Conservation (phyloP, 2,113 vertebrate genomes). For the Lepidothrix coronata region DNA sequence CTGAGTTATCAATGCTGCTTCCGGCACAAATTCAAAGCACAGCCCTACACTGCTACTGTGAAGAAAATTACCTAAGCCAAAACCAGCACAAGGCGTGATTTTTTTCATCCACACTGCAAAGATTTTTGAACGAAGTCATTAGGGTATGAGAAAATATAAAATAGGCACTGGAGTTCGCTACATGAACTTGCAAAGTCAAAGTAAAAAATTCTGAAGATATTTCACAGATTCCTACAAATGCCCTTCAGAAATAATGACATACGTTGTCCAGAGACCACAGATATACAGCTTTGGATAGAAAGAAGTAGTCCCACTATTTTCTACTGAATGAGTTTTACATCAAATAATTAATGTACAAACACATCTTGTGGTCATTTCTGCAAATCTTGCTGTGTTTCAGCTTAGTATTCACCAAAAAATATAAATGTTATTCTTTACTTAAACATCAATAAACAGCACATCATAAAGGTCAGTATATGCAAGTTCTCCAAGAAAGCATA, state of each 20-base stretch:
- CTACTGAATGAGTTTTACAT: neutral
- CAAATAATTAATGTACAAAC: neutral
- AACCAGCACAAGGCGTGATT: neutral
- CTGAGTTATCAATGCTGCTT: neutral
- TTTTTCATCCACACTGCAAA: neutral
- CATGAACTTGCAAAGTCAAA: neutral
- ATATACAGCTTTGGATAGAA: neutral
- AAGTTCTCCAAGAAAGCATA: neutral
- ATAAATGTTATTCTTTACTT: neutral
- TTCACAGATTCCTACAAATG: neutral
- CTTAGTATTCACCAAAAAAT: neutral
- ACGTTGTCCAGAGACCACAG: neutral
- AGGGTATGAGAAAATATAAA: neutral
- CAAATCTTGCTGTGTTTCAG: neutral
- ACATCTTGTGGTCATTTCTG: neutral
- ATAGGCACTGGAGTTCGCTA: neutral
- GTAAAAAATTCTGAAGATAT: neutral
- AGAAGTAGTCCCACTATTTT: neutral
- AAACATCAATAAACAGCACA: neutral
- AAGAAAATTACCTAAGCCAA: neutral
- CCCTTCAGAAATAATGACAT: neutral
- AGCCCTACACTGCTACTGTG: neutral
- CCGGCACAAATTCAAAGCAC: neutral
- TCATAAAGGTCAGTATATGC: neutral
- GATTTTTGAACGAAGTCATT: neutral